Conservation (phyloP, 2,113 vertebrate species). For the Eudyptes chrysolophus region DNA sequence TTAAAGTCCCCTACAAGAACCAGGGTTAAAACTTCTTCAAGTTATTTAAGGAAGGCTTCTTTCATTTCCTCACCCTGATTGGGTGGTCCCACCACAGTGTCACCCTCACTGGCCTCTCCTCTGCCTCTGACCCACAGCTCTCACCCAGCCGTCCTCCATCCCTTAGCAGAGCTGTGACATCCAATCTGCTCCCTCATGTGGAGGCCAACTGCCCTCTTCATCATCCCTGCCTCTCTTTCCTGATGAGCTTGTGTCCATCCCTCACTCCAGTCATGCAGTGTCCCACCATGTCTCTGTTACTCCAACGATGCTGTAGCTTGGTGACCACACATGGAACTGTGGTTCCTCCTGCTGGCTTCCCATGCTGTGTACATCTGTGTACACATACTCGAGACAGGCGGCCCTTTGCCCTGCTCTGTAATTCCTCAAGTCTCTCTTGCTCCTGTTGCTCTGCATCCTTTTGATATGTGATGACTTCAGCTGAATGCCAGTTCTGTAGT, state of each 20-base stretch:
- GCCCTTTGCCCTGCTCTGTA: not conserved
- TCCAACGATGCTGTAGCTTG: not conserved
- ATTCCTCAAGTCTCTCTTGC: not conserved
- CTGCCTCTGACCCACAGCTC: not conserved
- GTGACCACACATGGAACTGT: not conserved
- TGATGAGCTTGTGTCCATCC: not conserved
- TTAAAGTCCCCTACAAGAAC: not conserved
- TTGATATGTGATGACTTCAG: not conserved
- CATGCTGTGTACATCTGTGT: not conserved
- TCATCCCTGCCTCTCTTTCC: not conserved
- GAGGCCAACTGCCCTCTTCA: not conserved
- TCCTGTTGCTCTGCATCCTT: not conserved
- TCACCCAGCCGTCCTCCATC: rapidly evolving
- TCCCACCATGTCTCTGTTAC: not conserved
- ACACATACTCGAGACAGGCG: rapidly evolving
- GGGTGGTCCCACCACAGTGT: not conserved
- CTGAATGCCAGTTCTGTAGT: not conserved
- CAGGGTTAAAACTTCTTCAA: not conserved
- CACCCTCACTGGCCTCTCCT: not conserved
- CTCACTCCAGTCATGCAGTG: rapidly evolving
- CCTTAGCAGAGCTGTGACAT: not conserved
- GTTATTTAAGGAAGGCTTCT: not conserved
- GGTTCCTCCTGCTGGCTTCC: not conserved
- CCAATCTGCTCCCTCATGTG: not conserved
- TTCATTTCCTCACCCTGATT: not conserved